Evolutionary conservation across 2,113 vertebrate genomes (phyloP).

Genomic region (Bagarius yarrelli): DNA sequence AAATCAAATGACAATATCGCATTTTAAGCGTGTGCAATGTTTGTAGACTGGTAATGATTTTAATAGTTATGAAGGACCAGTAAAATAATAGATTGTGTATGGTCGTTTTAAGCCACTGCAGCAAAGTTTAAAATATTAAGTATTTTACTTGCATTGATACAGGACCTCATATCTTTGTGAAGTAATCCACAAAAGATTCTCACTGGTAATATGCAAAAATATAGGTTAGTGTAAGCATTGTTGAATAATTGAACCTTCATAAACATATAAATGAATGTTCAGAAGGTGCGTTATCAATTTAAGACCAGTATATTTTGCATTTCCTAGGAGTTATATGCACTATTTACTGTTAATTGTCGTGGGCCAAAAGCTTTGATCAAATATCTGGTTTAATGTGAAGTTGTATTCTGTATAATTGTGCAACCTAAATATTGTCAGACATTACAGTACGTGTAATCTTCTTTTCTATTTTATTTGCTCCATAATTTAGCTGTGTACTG

Average conservation of each 20-base stretch:
- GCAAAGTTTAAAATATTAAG: neutral
- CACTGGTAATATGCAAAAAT: neutral
- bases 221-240: neutral
- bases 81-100: neutral
- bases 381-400: neutral
- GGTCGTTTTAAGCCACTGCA: neutral
- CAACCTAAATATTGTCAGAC: neutral
- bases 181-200: neutral
- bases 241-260: neutral
- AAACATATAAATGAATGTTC: neutral
- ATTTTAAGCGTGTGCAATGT: neutral
- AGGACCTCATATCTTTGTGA: neutral
- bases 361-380: neutral
- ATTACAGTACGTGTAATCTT: neutral
- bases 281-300: neutral
- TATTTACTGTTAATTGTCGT: neutral
- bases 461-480: neutral
- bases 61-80: constrained; percentile 5
- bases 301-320: neutral
- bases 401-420: neutral
- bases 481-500: neutral
- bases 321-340: neutral
- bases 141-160: neutral
- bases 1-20: neutral
- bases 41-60: neutral